Evolutionary conservation across 2,113 vertebrate species (phyloP).

Genomic region (Nasalis larvatus): DNA sequence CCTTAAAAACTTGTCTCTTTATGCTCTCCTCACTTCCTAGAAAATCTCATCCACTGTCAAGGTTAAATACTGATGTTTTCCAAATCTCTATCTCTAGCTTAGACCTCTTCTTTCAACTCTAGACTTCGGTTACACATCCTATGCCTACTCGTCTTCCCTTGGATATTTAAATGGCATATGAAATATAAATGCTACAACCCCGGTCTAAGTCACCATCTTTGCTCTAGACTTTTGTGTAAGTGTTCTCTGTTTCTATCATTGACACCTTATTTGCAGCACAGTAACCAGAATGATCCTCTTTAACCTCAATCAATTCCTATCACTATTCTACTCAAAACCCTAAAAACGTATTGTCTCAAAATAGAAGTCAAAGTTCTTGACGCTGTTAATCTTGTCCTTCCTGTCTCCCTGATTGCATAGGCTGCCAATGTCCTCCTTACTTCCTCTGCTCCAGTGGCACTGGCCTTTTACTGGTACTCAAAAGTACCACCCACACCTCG

Average conservation of each 20-base stretch:
- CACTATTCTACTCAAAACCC: neutral
- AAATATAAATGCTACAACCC: neutral
- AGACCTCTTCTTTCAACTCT: neutral
- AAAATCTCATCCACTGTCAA: neutral
- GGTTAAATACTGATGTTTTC: neutral
- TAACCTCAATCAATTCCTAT: neutral
- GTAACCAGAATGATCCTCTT: neutral
- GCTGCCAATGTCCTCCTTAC: neutral
- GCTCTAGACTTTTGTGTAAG: neutral
- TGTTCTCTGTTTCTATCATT: neutral
- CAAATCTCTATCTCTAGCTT: neutral
- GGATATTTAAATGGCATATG: neutral
- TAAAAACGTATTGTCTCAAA: neutral
- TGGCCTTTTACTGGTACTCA: neutral
- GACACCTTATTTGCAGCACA: neutral
- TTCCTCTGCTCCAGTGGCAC: neutral
- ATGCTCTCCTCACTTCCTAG: neutral
- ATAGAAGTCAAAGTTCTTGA: neutral
- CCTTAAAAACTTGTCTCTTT: neutral
- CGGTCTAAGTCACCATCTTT: neutral
- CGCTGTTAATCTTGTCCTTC: no score
- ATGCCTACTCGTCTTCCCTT: neutral
- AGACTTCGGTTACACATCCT: neutral
- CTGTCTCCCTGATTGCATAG: neutral
- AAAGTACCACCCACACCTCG: neutral